Percentiles rank a stretch among this genome's conserved stretches.
These are phyloP conservation scores for Peromyscus eremicus DNA, from an alignment of 2,797 vertebrate species.

Conservation along the genomic window DNA sequence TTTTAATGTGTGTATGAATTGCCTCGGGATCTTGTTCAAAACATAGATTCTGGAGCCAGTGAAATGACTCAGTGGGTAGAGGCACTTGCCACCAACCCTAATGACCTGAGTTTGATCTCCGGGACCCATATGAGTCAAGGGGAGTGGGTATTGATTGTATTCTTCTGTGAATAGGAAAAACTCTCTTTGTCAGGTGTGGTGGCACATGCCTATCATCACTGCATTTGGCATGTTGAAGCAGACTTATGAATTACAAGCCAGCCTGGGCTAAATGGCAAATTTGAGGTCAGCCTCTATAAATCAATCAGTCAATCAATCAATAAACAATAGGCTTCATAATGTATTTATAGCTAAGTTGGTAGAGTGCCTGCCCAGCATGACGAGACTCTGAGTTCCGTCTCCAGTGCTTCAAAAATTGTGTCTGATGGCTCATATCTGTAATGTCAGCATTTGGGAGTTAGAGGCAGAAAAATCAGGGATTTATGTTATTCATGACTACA, in stretches of 20 bases:
- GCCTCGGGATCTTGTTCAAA: not conserved
- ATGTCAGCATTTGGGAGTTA: not conserved
- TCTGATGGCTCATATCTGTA: not conserved
- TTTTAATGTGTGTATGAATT: constrained; percentile 20
- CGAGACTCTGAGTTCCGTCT: not conserved
- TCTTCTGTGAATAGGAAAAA: not conserved
- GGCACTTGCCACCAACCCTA: not conserved
- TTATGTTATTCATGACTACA: not conserved
- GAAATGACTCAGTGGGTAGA: not conserved
- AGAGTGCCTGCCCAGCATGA: not conserved
- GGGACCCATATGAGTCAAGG: not conserved
- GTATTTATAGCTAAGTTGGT: not conserved
- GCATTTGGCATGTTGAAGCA: not conserved
- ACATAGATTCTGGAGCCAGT: not conserved
- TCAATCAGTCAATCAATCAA: not conserved
- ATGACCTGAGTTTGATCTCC: not conserved
- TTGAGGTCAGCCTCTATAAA: not conserved
- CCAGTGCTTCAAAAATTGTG: not conserved
- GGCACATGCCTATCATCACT: not conserved
- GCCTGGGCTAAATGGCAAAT: not conserved
- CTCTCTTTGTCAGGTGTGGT: not conserved
- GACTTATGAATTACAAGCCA: not conserved
- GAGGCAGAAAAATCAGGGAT: not conserved
- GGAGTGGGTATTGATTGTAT: not conserved
- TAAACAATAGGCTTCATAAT: not conserved